Conservation (phyloP, 2,888 invertebrate species). For the Geotrupes spiniger region DNA sequence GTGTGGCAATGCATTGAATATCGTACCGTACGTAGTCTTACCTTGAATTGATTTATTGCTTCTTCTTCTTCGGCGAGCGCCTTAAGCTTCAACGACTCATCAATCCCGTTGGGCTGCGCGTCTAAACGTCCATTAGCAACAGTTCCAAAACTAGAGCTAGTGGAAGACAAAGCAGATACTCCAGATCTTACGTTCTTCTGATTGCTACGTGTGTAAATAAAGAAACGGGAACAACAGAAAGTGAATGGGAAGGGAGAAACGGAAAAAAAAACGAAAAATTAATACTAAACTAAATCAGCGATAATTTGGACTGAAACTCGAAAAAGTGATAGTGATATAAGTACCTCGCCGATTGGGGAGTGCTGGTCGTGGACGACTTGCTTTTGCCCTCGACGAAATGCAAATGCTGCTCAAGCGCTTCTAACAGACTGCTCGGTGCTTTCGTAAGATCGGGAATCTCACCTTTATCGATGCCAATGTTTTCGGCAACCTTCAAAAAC, state of each 20-base stretch:
- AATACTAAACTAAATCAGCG: conserved; percentile 30
- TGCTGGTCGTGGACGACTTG: conserved; percentile 79
- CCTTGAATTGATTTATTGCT: conserved; percentile 91
- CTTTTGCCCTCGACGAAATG: conserved; percentile 85
- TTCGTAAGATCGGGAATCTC: conserved; percentile 98
- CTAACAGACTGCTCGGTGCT: conserved; percentile 94
- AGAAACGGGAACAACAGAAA: neutral
- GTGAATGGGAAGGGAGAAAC: conserved; percentile 10
- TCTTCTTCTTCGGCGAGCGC: conserved; percentile 95
- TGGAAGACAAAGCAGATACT: conserved; percentile 83
- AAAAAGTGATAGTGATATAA: too few species aligned
- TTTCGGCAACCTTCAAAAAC: conserved; percentile 88
- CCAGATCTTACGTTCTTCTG: conserved; percentile 88
- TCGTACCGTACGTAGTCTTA: conserved; percentile 43
- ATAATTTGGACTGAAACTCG: conserved; percentile 26
- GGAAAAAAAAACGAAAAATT: conserved; percentile 24
- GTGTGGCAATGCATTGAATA: neutral
- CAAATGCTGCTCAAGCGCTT: conserved; percentile 95
- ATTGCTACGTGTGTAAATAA: conserved; percentile 56
- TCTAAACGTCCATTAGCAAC: conserved; percentile 54
- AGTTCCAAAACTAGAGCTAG: conserved; percentile 84
- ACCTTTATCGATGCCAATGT: conserved; percentile 97
- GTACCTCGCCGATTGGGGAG: conserved; percentile 82
- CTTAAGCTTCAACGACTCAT: conserved; percentile 81
- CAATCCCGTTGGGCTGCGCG: conserved; percentile 68